Conservation (phyloP, 2,797 vertebrate genomes). For the Lepus townsendii region DNA sequence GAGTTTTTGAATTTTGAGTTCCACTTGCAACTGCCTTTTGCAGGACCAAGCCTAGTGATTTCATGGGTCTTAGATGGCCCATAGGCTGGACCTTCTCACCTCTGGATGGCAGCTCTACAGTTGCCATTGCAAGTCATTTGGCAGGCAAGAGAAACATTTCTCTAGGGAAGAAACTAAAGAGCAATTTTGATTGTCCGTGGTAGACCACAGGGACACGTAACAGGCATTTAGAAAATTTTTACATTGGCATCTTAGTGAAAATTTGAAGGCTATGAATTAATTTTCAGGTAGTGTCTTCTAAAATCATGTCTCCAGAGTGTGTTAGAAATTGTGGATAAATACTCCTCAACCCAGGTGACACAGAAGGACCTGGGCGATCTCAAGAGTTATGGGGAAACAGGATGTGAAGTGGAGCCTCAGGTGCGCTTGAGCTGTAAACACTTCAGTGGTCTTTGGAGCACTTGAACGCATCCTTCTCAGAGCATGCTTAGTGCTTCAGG, state of each 20-base stretch:
- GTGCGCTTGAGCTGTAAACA: slow-evolving; percentile 21
- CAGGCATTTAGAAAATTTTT: not conserved
- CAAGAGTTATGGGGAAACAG: not conserved
- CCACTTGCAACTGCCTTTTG: no score
- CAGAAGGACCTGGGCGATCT: not conserved
- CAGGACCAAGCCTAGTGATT: no score
- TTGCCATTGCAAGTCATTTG: not conserved
- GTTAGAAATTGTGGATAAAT: not conserved
- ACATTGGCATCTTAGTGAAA: slow-evolving; percentile 15
- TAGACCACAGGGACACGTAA: not conserved
- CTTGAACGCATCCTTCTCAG: not conserved
- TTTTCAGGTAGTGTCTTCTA: not conserved
- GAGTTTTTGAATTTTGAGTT: no score
- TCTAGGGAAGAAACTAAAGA: not conserved
- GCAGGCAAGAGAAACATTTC: not conserved
- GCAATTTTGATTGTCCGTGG: not conserved
- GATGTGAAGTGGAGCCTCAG: not conserved
- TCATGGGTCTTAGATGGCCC: no score
- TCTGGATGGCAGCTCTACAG: not conserved
- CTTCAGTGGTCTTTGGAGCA: not conserved
- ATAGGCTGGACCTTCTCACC: no score
- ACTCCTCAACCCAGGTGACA: not conserved
- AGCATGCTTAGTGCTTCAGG: not conserved
- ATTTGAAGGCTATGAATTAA: slow-evolving; percentile 7
- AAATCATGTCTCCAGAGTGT: not conserved